Evolutionary conservation across 2,888 invertebrate species (phyloP).

Genomic region (Stenoptilia bipunctidactyla): DNA sequence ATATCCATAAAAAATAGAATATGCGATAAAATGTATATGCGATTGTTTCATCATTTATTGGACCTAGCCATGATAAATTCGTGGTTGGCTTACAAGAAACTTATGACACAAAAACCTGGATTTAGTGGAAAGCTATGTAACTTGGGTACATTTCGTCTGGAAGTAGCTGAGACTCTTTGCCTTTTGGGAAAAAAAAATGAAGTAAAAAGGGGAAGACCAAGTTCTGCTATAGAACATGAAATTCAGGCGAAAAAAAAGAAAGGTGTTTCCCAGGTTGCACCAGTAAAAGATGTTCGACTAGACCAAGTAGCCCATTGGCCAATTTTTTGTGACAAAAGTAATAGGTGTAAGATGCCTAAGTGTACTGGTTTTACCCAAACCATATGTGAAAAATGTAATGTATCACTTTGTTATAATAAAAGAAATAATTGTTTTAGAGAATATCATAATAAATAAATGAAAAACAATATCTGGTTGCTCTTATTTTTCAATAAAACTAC

Average conservation of each 20-base stretch:
- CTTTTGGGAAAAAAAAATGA: constrained; percentile 4
- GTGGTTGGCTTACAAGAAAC: constrained; percentile 2
- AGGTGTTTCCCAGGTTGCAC: constrained; percentile 6
- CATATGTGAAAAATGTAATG: neutral
- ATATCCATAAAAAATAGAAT: constrained; percentile 1
- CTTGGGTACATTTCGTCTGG: constrained; percentile 2
- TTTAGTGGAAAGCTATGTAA: constrained; percentile 5
- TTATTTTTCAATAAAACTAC: neutral
- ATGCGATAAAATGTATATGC: constrained; percentile 7
- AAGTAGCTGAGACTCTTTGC: constrained; percentile 2
- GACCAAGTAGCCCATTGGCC: constrained; percentile 10
- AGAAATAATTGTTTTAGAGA: constrained; percentile 3
- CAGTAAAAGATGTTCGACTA: constrained; percentile 10
- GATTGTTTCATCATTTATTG: constrained; percentile 3
- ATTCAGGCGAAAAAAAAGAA: constrained; percentile 8
- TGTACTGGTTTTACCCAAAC: constrained; percentile 3
- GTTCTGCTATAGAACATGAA: constrained; percentile 7
- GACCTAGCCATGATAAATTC: constrained; percentile 3
- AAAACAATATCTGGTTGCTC: no score
- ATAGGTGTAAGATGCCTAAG: constrained; percentile 10
- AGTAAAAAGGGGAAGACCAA: constrained; percentile 6
- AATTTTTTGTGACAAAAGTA: constrained; percentile 8
- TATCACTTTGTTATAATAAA: neutral
- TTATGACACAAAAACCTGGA: constrained; percentile 4
- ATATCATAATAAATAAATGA: constrained; percentile 1